Evolutionary conservation across 1,140 invertebrate species (phyloP), one percentile per base, ranked within the genome.

Genomic region (Helicoverpa armigera): DNA sequence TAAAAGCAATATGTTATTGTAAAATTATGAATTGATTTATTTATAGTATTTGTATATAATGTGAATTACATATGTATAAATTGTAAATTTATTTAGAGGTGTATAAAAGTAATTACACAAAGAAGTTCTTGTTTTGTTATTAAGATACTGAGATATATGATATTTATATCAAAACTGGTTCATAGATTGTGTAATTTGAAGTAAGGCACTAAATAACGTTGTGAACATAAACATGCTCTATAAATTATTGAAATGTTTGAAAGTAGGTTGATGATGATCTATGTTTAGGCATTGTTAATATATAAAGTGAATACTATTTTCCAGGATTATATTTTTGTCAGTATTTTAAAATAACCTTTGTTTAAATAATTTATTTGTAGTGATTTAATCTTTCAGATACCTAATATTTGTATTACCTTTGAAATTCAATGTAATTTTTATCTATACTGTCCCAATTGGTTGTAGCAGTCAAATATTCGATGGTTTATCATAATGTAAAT

Each of bases 21-120:
- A 31, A 67, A 78, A 78, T 14, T 73, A 56, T 54, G 4, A 60
- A 48, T 79, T 79, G 65, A 53, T 69, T 79, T 69, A 79, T 58
- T 79, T 69, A 79, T 58, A 2, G 18, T 65, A 70, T 79, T 56
- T 79, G 76, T 79, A 79, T 79, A 79, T 79, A 79, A 58, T 79
- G 76, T 79, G 63, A 79, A 79, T 79, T 79, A 67, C n/a, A 12
- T 67, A 69, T 79, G 76, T 79, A 58, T 54, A 79, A 70, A 79
- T 70, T 79, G 76, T 79, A 79, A 79, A 79, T 69, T 79, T 79
- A 58, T 70, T 54, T 48, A 67, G 54, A 13, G 69, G 23, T 77
- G 74, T 76, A 75, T 54, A 29, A 16, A 61, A 18, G 48, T 48
- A 35, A 67, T 3, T 14, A 67, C n/a, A 18, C 50, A 23, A 23